Evolutionary conservation across 2,888 invertebrate genomes (phyloP).

Genomic region (Ferrisia virgata): DNA sequence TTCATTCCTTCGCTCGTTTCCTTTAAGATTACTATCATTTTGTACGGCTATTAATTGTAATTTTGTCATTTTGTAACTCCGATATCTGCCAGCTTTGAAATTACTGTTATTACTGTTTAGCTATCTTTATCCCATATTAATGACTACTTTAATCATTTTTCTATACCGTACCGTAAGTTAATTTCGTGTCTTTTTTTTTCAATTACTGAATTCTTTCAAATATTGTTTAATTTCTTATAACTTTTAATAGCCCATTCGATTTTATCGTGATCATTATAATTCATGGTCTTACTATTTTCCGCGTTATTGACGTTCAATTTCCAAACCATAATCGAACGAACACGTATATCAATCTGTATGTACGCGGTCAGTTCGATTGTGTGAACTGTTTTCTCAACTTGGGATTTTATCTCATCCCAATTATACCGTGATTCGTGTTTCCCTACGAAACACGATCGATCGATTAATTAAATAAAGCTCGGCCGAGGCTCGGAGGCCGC

Average conservation of each 20-base stretch:
- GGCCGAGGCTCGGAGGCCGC: neutral
- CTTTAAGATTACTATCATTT: slow-evolving; percentile 45
- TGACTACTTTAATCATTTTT: slow-evolving; percentile 45
- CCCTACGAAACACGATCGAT: neutral
- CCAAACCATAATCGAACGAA: slow-evolving; percentile 25
- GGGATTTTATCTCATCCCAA: neutral
- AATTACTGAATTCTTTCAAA: slow-evolving; percentile 35
- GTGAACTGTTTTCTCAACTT: slow-evolving; percentile 11
- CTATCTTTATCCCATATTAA: slow-evolving; percentile 45
- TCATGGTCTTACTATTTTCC: slow-evolving; percentile 18
- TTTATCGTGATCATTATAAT: slow-evolving; percentile 23
- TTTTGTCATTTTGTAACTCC: slow-evolving; percentile 46
- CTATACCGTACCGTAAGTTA: slow-evolving; percentile 43
- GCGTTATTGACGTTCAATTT: slow-evolving; percentile 18
- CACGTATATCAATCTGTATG: neutral
- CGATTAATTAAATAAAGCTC: slow-evolving; percentile 21
- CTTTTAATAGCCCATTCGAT: slow-evolving; percentile 31
- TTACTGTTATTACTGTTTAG: slow-evolving; percentile 43
- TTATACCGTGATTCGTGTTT: slow-evolving; percentile 13
- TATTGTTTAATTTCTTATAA: slow-evolving; percentile 43
- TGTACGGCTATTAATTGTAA: slow-evolving; percentile 43
- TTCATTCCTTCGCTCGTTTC: slow-evolving; percentile 39
- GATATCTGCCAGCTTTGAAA: slow-evolving; percentile 45
- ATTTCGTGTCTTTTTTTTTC: slow-evolving; percentile 42
- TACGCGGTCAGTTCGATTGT: neutral